Percentiles rank a stretch among this genome's conserved stretches.
Conservation (phyloP, 2,888 invertebrate species). For the Boloria euphrosyne region DNA sequence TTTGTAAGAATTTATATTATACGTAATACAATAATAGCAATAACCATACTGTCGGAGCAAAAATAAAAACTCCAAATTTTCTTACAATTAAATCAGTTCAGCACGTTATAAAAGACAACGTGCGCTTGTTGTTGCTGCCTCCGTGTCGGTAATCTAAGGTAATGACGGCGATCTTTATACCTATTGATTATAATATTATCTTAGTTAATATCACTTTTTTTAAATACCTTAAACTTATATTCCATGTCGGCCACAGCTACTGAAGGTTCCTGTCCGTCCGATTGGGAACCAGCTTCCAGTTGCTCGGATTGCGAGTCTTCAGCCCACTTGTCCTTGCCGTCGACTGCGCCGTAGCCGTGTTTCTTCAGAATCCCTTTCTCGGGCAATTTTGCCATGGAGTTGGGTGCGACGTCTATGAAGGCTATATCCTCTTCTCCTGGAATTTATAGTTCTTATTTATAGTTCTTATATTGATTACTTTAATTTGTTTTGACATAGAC, state of each 20-base stretch:
- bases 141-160: too few relatives aligned
- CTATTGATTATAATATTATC: too few relatives aligned
- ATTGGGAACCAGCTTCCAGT: constrained; percentile 85
- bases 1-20: too few relatives aligned
- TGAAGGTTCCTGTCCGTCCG: constrained; percentile 86
- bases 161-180: too few relatives aligned
- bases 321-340: constrained; percentile 89
- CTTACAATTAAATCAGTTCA: too few relatives aligned
- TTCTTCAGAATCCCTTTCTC: constrained; percentile 97
- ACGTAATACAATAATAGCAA: too few relatives aligned
- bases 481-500: neutral
- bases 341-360: constrained; percentile 89
- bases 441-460: constrained; percentile 43
- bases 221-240: constrained; percentile 88
- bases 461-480: too few relatives aligned
- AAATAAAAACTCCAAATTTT: too few relatives aligned
- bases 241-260: constrained; percentile 90
- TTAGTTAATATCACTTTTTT: neutral
- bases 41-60: too few relatives aligned
- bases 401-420: constrained; percentile 90
- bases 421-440: constrained; percentile 90
- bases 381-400: constrained; percentile 88
- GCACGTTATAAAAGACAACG: too few relatives aligned
- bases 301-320: constrained; percentile 88
- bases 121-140: too few relatives aligned